phyloP scores from a whole-genome alignment of 2,113 vertebrate genomes.

The Bubo blakistoni region DNA sequence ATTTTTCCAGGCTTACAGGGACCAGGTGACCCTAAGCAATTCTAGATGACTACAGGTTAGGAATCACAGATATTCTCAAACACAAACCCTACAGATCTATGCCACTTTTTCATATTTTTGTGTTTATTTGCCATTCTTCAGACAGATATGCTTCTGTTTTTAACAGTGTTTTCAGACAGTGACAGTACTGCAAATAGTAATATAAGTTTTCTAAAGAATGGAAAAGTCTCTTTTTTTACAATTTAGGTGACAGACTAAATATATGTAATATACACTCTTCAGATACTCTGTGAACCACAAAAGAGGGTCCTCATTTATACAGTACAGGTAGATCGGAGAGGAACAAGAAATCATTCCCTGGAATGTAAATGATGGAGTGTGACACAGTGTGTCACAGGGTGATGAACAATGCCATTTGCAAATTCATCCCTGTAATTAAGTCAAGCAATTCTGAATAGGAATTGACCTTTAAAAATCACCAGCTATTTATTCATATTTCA shows the following conservation, averaged over 20 bases:
- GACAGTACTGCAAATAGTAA: not conserved
- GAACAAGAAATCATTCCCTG: not conserved
- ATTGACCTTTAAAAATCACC: slow-evolving; percentile 15
- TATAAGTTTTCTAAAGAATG: not conserved
- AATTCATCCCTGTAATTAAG: slow-evolving; percentile 31
- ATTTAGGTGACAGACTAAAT: not conserved
- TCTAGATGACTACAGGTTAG: not conserved
- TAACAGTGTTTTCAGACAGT: not conserved
- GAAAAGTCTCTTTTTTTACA: not conserved
- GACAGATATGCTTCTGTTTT: not conserved
- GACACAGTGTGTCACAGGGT: not conserved
- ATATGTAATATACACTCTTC: not conserved
- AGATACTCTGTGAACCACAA: not conserved
- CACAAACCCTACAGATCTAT: not conserved
- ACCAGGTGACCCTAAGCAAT: not conserved
- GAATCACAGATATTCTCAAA: not conserved
- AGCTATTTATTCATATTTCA: not conserved
- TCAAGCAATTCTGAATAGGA: not conserved
- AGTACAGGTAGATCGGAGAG: not conserved
- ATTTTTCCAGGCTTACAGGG: not conserved
- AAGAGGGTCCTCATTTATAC: not conserved
- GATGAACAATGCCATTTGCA: slow-evolving; percentile 7
- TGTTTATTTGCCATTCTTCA: not conserved
- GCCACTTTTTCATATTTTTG: not conserved
- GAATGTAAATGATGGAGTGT: not conserved